These are phyloP conservation scores for Ataeniobius toweri DNA, from an alignment of 2,797 vertebrate species.

Conservation along the genomic window DNA sequence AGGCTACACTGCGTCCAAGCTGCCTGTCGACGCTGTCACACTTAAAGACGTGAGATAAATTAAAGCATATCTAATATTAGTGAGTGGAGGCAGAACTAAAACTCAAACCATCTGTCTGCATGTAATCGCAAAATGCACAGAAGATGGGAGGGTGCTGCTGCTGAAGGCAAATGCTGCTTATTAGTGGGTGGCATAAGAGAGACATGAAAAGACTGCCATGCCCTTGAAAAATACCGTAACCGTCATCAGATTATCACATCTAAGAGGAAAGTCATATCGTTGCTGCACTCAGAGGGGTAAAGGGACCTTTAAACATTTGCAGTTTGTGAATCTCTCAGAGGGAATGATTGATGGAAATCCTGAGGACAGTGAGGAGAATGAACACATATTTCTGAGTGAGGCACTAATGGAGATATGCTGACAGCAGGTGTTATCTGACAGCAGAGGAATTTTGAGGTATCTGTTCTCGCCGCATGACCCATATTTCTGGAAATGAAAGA, in stretches of 20 bases:
- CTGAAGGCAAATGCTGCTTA: conserved; percentile 59
- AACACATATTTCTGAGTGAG: conserved; percentile 37
- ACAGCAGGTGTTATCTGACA: conserved; percentile 73
- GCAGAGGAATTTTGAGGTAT: conserved; percentile 54
- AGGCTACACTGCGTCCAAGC: conserved; percentile 46
- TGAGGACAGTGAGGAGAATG: conserved; percentile 64
- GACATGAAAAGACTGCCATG: conserved; percentile 45
- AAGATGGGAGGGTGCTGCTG: conserved; percentile 65
- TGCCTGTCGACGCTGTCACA: conserved; percentile 60
- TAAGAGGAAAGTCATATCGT: conserved; percentile 58
- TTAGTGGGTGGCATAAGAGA: conserved; percentile 65
- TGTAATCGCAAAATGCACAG: conserved; percentile 61
- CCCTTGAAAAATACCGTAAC: conserved; percentile 59
- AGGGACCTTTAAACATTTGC: conserved; percentile 72
- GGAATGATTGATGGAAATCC: conserved; percentile 77
- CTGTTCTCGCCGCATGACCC: conserved; percentile 61
- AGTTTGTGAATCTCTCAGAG: conserved; percentile 48
- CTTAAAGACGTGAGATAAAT: conserved; percentile 78
- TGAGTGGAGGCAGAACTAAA: conserved; percentile 55
- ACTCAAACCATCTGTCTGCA: conserved; percentile 73
- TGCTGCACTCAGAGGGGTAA: conserved; percentile 61
- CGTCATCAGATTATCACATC: conserved; percentile 74
- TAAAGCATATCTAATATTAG: conserved; percentile 79
- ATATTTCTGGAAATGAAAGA: conserved; percentile 53
- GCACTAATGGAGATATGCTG: conserved; percentile 61